Evolutionary conservation across 2,113 vertebrate species (phyloP).

Genomic region (Pipra filicauda): DNA sequence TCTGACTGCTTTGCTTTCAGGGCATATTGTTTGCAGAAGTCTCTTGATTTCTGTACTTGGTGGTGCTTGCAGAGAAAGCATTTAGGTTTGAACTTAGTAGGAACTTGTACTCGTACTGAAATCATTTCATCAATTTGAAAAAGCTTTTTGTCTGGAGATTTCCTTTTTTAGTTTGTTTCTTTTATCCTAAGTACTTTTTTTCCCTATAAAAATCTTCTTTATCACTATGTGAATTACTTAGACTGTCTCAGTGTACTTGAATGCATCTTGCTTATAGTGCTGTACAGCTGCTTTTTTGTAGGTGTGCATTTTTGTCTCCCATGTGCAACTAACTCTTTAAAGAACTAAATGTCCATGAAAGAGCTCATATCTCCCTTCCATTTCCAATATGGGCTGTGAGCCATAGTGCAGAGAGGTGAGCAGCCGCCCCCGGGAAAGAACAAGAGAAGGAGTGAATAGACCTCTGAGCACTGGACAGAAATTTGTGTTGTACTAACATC

Average conservation of each 20-base stretch:
- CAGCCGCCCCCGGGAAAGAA: neutral
- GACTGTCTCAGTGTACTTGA: slow-evolving; percentile 11
- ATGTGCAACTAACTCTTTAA: neutral
- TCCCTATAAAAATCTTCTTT: slow-evolving; percentile 23
- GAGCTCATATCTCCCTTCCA: neutral
- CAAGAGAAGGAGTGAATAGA: neutral
- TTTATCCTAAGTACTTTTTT: slow-evolving; percentile 44
- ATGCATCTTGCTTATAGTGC: neutral
- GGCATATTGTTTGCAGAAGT: slow-evolving; percentile 52
- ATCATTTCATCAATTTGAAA: slow-evolving; percentile 53
- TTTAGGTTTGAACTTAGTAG: slow-evolving; percentile 63
- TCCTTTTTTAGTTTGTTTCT: slow-evolving; percentile 44
- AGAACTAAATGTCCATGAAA: neutral
- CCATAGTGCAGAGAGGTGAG: neutral
- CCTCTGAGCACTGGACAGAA: neutral
- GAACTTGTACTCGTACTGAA: slow-evolving; percentile 47
- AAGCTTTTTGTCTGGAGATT: slow-evolving; percentile 43
- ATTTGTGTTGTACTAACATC: neutral
- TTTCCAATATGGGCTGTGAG: neutral
- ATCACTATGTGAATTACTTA: slow-evolving; percentile 33
- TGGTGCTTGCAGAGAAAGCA: slow-evolving; percentile 44
- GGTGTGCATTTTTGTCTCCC: neutral
- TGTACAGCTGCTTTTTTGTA: slow-evolving; percentile 11
- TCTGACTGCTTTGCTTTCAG: slow-evolving; percentile 56
- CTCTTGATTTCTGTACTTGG: slow-evolving; percentile 61